Base-by-base conservation (phyloP, 2,888 invertebrate species). In the Diarsia dahlii region DNA sequence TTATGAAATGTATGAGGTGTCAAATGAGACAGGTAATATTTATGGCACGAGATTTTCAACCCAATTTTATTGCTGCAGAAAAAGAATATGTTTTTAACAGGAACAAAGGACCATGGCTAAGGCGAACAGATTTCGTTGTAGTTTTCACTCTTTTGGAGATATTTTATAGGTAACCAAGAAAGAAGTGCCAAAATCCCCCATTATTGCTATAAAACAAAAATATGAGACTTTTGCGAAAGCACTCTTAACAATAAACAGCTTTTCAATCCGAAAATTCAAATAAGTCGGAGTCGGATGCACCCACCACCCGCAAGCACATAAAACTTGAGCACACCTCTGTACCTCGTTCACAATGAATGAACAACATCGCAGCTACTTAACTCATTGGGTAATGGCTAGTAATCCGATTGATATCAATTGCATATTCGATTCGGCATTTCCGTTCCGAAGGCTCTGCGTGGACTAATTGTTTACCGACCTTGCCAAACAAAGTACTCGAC, bases 371-470 rank as follows among this genome's bases (percentile, higher is more conserved):
- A 85, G 90, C 90, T 90, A 89, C 89, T 90, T 89, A 90, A 84
- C 87, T 89, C 89, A 90, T 90, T 91, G 89, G 87, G 90, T 90
- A 91, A 90, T 91, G 88, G 90, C 83, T 84, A 87, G 89, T 90
- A 91, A 92, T 92, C 90, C 86, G 90, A 93, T 92, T 88, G 91
- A 93, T 93, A 88, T 82, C 83, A 95, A 95, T 95, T 94, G 93
- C 95, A 95, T 96, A 94, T 94, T 93, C 91, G 92, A 93, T 93
- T 93, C 94, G 94, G 93, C 93, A 92, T 96, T 96, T 96, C 96
- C 95, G 95, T 92, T 94, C 89, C 78, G 87, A 90, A 89, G 89
- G 86, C 89, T 90, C 88, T 89, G 86, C 87, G 84, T 89, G 88
- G 88, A 90, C 91, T 93, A 92, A 93, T 94, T 92, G 92, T 94